Conservation (phyloP, 2,797 vertebrate genomes). For the Syndactyla subalaris region DNA sequence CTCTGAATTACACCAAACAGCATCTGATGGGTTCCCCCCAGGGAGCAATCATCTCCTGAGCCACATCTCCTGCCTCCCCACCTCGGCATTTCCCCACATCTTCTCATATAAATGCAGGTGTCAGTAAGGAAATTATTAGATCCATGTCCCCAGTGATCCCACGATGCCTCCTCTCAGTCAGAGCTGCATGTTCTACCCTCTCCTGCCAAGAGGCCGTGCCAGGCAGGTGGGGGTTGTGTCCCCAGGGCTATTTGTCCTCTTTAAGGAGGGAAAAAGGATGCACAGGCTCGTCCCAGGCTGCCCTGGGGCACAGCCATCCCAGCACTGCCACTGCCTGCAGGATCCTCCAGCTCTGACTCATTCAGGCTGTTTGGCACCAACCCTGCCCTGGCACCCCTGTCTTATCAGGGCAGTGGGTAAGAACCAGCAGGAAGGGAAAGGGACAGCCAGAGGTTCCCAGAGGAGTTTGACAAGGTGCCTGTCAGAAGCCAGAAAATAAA, state of each 20-base stretch:
- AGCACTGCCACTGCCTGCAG: neutral
- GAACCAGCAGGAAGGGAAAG: neutral
- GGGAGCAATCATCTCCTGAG: neutral
- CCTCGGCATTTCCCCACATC: neutral
- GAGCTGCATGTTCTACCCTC: neutral
- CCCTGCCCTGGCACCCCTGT: neutral
- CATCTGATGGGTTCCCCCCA: neutral
- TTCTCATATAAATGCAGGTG: neutral
- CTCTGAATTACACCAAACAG: neutral
- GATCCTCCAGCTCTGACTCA: neutral
- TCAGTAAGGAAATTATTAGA: neutral
- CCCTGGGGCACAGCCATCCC: neutral
- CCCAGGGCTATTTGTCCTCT: neutral
- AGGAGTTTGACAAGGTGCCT: neutral
- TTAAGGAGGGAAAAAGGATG: neutral
- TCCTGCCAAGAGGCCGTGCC: neutral
- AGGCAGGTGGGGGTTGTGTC: neutral
- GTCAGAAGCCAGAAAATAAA: neutral
- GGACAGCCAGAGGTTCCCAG: neutral
- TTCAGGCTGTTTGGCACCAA: neutral
- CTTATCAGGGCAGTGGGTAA: neutral
- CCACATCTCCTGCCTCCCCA: neutral
- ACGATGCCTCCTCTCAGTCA: neutral
- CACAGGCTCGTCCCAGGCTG: neutral
- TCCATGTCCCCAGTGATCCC: neutral